A percentile compares a stretch with the other conserved stretches of the same genome.
phyloP scores from a whole-genome alignment of 2,113 vertebrate genomes.

The Seriola dumerili region DNA sequence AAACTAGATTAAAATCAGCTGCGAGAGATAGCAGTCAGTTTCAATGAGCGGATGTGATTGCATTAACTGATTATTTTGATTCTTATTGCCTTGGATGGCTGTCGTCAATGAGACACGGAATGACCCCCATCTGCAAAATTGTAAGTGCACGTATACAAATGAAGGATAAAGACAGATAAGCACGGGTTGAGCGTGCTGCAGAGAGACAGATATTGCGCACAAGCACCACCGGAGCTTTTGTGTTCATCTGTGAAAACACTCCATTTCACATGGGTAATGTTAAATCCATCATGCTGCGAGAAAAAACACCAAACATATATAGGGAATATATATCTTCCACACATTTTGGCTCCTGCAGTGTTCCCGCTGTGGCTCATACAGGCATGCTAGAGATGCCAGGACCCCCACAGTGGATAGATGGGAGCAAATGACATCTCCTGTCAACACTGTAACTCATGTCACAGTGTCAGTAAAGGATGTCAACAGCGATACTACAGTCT shows the following conservation, averaged over 20 bases:
- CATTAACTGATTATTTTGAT: slow-evolving; percentile 33
- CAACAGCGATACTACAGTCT: slow-evolving; percentile 35
- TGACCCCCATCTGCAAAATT: slow-evolving; percentile 12
- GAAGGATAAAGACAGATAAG: slow-evolving; percentile 31
- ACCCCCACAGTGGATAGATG: slow-evolving; percentile 41
- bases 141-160: slow-evolving; percentile 13
- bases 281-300: not conserved
- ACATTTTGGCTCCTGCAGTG: slow-evolving; percentile 13
- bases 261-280: not conserved
- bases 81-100: slow-evolving; percentile 29
- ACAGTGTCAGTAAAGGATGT: slow-evolving; percentile 45
- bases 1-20: slow-evolving; percentile 38
- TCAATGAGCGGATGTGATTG: slow-evolving; percentile 24
- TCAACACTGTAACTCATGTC: slow-evolving; percentile 58
- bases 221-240: not conserved
- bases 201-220: not conserved
- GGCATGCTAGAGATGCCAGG: slow-evolving; percentile 27
- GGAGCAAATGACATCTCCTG: slow-evolving; percentile 56
- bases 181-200: slow-evolving; percentile 2
- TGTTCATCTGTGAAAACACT: not conserved
- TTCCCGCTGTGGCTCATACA: slow-evolving; percentile 24
- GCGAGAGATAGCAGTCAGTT: slow-evolving; percentile 35
- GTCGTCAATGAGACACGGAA: slow-evolving; percentile 22
- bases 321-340: slow-evolving; percentile 16
- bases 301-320: not conserved